A percentile compares a stretch with the other conserved stretches of the same genome.
Evolutionary conservation across 2,113 vertebrate species (phyloP).

Genomic region (Melanerpes aurifrons): DNA sequence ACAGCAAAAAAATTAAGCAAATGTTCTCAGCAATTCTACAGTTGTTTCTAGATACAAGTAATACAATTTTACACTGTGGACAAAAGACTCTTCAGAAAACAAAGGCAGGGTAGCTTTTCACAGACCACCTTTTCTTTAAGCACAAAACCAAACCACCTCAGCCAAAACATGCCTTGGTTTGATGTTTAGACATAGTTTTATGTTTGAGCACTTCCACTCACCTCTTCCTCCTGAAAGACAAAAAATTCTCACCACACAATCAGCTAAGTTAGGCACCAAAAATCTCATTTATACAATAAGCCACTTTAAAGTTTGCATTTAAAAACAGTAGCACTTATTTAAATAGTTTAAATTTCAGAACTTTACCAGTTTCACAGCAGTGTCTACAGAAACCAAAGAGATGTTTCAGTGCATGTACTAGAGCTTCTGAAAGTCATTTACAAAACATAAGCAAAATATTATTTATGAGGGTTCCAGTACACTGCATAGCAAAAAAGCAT

Average conservation of each 20-base stretch:
- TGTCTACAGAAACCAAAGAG: not conserved
- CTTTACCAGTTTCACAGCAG: not conserved
- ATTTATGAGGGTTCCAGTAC: not conserved
- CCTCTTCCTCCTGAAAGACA: not conserved
- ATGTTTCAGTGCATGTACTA: not conserved
- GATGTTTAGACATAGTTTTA: not conserved
- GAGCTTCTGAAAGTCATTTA: not conserved
- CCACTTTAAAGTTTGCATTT: not conserved
- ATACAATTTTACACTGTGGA: not conserved
- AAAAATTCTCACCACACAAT: not conserved
- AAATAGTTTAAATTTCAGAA: not conserved
- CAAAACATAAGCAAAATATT: not conserved
- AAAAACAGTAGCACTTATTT: not conserved
- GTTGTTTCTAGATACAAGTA: not conserved
- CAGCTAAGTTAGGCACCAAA: not conserved
- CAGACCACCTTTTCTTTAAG: not conserved
- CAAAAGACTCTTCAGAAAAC: not conserved
- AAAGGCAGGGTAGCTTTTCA: not conserved
- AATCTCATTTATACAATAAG: not conserved
- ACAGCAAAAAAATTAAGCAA: not conserved
- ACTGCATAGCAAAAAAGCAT: not conserved
- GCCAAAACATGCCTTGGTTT: not conserved
- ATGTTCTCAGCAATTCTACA: not conserved
- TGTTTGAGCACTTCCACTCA: not conserved
- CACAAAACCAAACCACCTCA: not conserved